Conservation (phyloP, 2,113 vertebrate species). For the Sturnira hondurensis region DNA sequence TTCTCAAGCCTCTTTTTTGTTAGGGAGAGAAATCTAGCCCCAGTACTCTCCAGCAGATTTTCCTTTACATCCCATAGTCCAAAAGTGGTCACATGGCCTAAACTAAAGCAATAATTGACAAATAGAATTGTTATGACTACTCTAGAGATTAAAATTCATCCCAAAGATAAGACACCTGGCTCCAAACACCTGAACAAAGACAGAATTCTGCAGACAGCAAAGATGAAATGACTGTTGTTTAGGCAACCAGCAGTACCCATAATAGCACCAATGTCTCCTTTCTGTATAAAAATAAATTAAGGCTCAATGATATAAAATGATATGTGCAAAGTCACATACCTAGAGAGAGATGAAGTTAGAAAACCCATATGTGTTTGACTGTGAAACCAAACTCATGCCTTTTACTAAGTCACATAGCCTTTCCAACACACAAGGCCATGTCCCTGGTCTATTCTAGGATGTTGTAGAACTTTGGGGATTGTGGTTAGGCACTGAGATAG, state of each 20-base stretch:
- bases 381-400: not conserved
- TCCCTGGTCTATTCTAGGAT: not conserved
- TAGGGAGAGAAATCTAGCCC: not conserved
- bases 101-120: not conserved
- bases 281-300: not conserved
- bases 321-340: not conserved
- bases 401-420: not conserved
- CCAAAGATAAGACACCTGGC: not conserved
- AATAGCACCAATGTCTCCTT: not conserved
- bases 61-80: not conserved
- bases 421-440: not conserved
- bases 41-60: not conserved
- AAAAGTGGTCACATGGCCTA: not conserved
- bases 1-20: not conserved
- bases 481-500: not conserved
- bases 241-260: not conserved
- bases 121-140: not conserved
- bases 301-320: not conserved
- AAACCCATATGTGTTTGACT: not conserved
- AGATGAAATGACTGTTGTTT: not conserved
- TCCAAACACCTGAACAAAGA: not conserved
- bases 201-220: not conserved
- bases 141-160: not conserved
- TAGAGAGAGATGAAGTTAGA: not conserved
- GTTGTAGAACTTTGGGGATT: not conserved